Conservation (phyloP, 2,888 invertebrate species). For the Labia minor region DNA sequence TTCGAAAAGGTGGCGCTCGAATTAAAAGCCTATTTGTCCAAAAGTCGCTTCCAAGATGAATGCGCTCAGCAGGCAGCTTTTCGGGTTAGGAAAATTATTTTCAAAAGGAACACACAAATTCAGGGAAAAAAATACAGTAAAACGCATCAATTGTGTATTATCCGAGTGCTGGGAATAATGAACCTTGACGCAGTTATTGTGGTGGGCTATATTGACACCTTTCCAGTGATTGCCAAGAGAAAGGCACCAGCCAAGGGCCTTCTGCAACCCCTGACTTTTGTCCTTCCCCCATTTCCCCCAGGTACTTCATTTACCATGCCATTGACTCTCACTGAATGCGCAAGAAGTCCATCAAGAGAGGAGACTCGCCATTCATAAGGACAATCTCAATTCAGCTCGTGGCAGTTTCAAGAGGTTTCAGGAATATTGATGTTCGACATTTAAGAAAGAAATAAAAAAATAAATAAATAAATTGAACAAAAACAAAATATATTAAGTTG, state of each 20-base stretch:
- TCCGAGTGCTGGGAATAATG: not conserved
- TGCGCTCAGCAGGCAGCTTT: not conserved
- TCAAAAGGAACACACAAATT: constrained; percentile 1
- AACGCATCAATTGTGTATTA: no score
- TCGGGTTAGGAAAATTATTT: no score
- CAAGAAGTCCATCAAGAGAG: constrained; percentile 1
- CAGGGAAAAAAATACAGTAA: not conserved
- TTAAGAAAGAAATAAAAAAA: no score
- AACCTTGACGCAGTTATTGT: not conserved
- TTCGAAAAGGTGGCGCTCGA: constrained; percentile 3
- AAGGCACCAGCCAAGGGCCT: not conserved
- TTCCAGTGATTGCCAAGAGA: not conserved
- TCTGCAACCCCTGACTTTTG: not conserved
- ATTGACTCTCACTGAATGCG: not conserved
- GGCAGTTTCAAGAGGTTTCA: not conserved
- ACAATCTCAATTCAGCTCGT: not conserved
- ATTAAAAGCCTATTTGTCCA: constrained; percentile 13
- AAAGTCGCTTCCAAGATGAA: constrained; percentile 2
- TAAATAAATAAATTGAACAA: not conserved
- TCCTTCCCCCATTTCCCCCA: not conserved
- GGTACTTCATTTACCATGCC: not conserved
- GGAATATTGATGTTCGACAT: constrained; percentile 8
- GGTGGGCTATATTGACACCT: constrained; percentile 2
- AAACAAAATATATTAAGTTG: not conserved
- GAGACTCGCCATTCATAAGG: not conserved